These are phyloP conservation scores for Aphis craccivora DNA, from an alignment of 1,140 invertebrate genomes.

Conservation along the genomic window DNA sequence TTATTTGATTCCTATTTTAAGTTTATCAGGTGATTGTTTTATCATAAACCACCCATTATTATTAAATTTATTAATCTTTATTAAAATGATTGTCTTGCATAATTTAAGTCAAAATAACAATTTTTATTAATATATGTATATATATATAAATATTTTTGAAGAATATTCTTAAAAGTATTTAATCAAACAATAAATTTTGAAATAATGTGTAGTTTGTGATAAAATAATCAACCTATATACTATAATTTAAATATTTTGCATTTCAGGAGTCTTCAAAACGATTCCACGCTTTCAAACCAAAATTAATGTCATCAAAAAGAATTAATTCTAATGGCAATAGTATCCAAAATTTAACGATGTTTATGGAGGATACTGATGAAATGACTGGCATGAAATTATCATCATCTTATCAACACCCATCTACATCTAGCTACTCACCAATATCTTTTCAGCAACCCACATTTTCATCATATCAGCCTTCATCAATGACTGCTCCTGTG, in stretches of 20 bases:
- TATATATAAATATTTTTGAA: no score
- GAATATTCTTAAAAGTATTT: no score
- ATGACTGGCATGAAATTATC: conserved; percentile 12
- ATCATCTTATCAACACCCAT: neutral
- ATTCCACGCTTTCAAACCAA: neutral
- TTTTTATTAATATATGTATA: no score
- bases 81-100: no score
- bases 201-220: no score
- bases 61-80: no score
- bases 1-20: neutral
- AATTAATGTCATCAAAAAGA: neutral
- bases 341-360: conserved; percentile 26
- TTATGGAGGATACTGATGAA: conserved; percentile 46
- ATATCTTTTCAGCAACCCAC: neutral
- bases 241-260: neutral
- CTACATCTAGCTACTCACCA: neutral
- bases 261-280: conserved; percentile 50
- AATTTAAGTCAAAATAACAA: no score
- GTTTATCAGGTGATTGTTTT: neutral
- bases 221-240: no score
- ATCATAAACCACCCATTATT: no score
- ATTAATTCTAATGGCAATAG: neutral
- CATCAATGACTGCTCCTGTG: neutral
- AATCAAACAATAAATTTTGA: no score
- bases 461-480: conserved; percentile 30